Conservation (phyloP, 2,888 invertebrate genomes). For the Harmothoe impar region DNA sequence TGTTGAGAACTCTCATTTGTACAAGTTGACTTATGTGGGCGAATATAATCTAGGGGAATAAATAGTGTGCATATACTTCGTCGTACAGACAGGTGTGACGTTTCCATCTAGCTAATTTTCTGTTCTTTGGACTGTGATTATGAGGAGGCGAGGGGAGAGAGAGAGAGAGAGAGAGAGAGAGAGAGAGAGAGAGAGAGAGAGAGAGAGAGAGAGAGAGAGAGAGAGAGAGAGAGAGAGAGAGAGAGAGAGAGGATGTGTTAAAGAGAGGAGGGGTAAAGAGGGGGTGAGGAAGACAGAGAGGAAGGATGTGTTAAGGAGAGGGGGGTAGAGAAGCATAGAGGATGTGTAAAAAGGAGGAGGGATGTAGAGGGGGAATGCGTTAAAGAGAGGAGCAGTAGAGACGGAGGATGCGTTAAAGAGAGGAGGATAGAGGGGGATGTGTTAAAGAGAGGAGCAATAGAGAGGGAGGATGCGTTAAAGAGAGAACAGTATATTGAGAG, state of each 20-base stretch:
- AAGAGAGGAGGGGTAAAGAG: background rate
- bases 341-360: background rate
- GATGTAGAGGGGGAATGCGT: background rate
- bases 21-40: too few species aligned
- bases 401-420: background rate
- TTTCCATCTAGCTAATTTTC: too few species aligned
- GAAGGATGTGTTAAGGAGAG: background rate
- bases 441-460: background rate
- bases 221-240: background rate
- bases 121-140: too few species aligned
- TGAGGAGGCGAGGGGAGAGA: too few species aligned
- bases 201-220: background rate
- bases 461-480: background rate
- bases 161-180: too few species aligned
- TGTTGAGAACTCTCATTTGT: too few species aligned
- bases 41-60: too few species aligned
- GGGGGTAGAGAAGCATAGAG: background rate
- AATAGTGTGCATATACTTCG: too few species aligned
- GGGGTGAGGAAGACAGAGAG: background rate
- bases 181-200: background rate
- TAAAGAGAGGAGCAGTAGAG: background rate
- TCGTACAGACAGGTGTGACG: too few species aligned
- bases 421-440: background rate
- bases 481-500: too few species aligned
- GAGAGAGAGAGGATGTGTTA: background rate